These are phyloP conservation scores for Epinotia bilunana DNA, from an alignment of 2,888 invertebrate genomes.

Conservation along the genomic window DNA sequence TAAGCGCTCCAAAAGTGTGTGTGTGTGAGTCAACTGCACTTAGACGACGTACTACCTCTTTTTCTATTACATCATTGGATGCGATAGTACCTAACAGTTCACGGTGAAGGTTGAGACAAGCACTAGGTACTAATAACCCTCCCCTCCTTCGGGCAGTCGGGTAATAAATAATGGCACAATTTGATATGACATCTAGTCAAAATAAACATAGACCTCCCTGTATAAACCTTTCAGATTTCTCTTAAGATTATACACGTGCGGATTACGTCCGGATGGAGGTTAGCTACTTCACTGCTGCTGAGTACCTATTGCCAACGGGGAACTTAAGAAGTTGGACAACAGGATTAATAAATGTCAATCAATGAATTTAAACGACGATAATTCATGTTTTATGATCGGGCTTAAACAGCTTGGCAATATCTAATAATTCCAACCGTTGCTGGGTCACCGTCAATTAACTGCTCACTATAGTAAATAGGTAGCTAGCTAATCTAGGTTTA, in stretches of 20 bases:
- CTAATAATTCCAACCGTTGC: neutral
- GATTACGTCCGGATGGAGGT: neutral
- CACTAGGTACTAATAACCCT: too few species aligned
- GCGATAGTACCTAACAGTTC: too few species aligned
- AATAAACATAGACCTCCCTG: too few species aligned
- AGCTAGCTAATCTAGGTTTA: too few species aligned
- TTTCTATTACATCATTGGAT: too few species aligned
- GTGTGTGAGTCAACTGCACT: too few species aligned
- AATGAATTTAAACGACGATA: neutral
- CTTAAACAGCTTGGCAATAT: neutral
- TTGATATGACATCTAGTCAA: too few species aligned
- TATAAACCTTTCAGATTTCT: neutral
- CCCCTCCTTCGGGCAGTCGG: too few species aligned
- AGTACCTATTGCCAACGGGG: neutral
- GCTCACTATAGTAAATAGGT: neutral
- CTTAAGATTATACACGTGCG: neutral
- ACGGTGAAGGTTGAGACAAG: too few species aligned
- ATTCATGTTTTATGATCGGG: conserved; percentile 12
- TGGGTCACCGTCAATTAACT: neutral
- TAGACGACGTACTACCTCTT: too few species aligned
- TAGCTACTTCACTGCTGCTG: neutral
- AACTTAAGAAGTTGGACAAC: neutral
- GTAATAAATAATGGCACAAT: too few species aligned
- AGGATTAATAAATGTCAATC: conserved; percentile 10
- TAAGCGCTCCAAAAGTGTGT: too few species aligned